These are phyloP conservation scores for Channa argus DNA, from an alignment of 2,113 vertebrate species.

Conservation along the genomic window DNA sequence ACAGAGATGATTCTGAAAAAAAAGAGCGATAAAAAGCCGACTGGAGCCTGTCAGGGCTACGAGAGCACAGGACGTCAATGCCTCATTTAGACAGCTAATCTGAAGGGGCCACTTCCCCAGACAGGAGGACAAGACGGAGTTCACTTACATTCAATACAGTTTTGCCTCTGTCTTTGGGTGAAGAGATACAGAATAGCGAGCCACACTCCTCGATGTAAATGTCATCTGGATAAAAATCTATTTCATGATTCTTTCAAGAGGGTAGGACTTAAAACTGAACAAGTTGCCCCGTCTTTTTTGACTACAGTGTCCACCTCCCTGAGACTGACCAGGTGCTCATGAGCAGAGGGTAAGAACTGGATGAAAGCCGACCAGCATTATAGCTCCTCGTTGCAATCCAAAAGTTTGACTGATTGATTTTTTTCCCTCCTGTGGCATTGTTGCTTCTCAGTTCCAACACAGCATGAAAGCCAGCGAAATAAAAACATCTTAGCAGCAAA, in stretches of 20 bases:
- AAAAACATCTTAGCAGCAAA: constrained; percentile 81
- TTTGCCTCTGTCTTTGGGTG: constrained; percentile 46
- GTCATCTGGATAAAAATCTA: constrained; percentile 73
- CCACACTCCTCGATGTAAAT: constrained; percentile 68
- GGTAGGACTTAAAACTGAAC: constrained; percentile 57
- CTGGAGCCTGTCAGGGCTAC: constrained; percentile 67
- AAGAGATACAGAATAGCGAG: constrained; percentile 48
- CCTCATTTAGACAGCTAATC: constrained; percentile 76
- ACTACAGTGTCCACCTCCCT: constrained; percentile 3
- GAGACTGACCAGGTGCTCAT: not conserved
- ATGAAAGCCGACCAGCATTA: constrained; percentile 29
- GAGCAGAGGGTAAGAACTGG: not conserved
- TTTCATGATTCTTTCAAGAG: constrained; percentile 67
- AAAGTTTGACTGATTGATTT: constrained; percentile 69
- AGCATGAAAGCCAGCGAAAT: constrained; percentile 75
- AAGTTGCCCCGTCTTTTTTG: constrained; percentile 36
- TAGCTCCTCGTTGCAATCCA: constrained; percentile 51
- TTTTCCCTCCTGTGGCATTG: constrained; percentile 55
- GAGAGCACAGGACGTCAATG: constrained; percentile 70
- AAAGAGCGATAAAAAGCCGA: constrained; percentile 62
- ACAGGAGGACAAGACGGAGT: constrained; percentile 70
- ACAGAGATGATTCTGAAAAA: constrained; percentile 70
- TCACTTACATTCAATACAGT: constrained; percentile 74
- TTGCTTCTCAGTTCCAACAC: constrained; percentile 73
- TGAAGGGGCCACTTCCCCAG: constrained; percentile 64